Evolutionary conservation across 1,140 invertebrate species (phyloP).

Genomic region (Diprion similis): DNA sequence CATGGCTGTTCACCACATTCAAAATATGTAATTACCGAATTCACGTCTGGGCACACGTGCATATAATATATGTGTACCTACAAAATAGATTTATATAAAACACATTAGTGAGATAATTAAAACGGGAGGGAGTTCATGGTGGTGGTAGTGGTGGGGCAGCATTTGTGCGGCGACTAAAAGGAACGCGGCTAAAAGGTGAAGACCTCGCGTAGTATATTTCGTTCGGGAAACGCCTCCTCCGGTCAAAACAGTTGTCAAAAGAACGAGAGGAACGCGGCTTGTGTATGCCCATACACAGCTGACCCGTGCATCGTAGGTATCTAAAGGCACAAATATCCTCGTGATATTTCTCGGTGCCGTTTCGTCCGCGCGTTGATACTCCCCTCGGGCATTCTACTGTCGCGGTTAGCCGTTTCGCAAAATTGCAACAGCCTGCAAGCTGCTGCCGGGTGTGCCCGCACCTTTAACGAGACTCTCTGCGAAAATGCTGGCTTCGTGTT

Average conservation of each 20-base stretch:
- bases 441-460: neutral
- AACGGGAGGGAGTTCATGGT: neutral
- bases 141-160: neutral
- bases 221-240: neutral
- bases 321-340: no score
- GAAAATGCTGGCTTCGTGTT: neutral
- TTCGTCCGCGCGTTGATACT: neutral
- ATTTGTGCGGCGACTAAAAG: constrained; percentile 1
- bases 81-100: no score
- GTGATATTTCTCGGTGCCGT: neutral
- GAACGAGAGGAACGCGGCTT: neutral
- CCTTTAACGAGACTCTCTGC: neutral
- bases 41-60: no score
- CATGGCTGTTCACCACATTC: no score
- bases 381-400: neutral
- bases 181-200: neutral
- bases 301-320: neutral
- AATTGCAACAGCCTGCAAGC: neutral
- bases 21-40: no score
- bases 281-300: neutral
- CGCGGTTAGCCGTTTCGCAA: neutral
- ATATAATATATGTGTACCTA: no score
- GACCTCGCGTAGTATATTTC: constrained; percentile 1
- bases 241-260: constrained; percentile 7
- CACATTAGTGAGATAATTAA: neutral